Conservation (phyloP, 2,888 invertebrate genomes). For the Leptopterna dolabrata region DNA sequence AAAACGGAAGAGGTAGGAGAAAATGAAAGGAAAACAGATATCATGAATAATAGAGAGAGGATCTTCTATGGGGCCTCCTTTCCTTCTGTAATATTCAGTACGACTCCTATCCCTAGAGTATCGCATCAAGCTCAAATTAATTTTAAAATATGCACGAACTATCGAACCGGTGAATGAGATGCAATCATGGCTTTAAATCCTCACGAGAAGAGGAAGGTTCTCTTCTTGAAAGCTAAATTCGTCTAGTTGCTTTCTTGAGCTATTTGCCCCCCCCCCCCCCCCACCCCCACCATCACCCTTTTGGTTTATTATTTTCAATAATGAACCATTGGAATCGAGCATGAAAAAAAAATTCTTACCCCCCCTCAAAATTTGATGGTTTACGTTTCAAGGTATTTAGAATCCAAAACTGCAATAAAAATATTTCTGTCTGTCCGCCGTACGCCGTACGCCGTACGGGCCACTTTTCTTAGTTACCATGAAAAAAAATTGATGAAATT, state of each 20-base stretch:
- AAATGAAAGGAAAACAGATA: slow-evolving; percentile 55
- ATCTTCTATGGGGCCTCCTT: slow-evolving; percentile 27
- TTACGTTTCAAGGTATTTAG: too few species aligned
- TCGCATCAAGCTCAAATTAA: slow-evolving; percentile 42
- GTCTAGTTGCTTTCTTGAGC: not conserved
- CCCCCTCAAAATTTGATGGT: too few species aligned
- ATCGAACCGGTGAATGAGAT: slow-evolving; percentile 21
- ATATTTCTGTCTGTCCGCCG: too few species aligned
- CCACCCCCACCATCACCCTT: too few species aligned
- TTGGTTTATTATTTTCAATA: too few species aligned
- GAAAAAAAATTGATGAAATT: too few species aligned
- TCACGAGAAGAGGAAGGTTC: not conserved
- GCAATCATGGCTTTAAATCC: slow-evolving; percentile 39
- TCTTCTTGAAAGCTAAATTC: not conserved
- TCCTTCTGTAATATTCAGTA: slow-evolving; percentile 35
- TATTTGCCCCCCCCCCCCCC: too few species aligned
- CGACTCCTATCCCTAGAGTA: not conserved
- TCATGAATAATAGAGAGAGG: slow-evolving; percentile 51
- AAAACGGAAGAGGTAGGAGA: slow-evolving; percentile 11
- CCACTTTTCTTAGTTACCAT: too few species aligned
- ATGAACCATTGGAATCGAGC: too few species aligned
- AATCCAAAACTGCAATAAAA: too few species aligned
- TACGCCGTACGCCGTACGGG: too few species aligned
- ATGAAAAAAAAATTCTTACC: too few species aligned
- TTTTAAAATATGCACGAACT: slow-evolving; percentile 51